Percentiles rank a stretch among this genome's conserved stretches.
These are phyloP conservation scores for Cheilosia scutellata DNA, from an alignment of 2,888 invertebrate species.

Conservation along the genomic window DNA sequence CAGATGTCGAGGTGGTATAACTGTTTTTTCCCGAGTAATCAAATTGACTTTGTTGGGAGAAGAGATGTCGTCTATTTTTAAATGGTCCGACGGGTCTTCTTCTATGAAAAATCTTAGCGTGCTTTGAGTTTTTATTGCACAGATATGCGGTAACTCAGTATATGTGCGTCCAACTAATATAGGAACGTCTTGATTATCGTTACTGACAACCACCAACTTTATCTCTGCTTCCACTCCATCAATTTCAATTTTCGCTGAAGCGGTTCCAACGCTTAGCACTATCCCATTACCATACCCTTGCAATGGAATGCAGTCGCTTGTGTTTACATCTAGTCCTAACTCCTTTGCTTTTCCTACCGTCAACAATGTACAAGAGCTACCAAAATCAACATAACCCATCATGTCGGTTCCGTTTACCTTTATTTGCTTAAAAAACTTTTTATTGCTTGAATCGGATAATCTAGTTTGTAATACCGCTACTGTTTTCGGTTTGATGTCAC, in stretches of 20 bases:
- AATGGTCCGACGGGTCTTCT: constrained; percentile 7
- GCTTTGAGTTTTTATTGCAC: constrained; percentile 42
- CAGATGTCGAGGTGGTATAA: constrained; percentile 31
- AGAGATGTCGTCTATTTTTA: constrained; percentile 7
- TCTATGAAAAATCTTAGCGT: constrained; percentile 15
- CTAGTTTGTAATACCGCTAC: too few relatives aligned
- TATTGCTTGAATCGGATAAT: too few relatives aligned
- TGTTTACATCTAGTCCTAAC: constrained; percentile 1
- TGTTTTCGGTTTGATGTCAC: too few relatives aligned
- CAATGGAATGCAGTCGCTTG: constrained; percentile 3
- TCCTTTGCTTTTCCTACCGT: constrained; percentile 3
- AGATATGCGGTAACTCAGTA: constrained; percentile 51
- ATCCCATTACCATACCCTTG: constrained; percentile 15
- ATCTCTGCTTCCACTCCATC: constrained; percentile 37
- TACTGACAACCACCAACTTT: constrained; percentile 43
- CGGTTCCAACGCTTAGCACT: background rate
- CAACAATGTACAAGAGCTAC: constrained; percentile 32
- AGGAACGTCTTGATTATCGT: constrained; percentile 46
- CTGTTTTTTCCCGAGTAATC: constrained; percentile 7
- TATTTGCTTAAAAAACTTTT: constrained; percentile 44
- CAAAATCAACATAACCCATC: constrained; percentile 47
- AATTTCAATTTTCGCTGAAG: constrained; percentile 6
- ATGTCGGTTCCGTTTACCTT: constrained; percentile 17
- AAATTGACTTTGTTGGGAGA: constrained; percentile 17
- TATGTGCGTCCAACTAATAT: constrained; percentile 55